These are phyloP conservation scores for Macrochelys suwanniensis DNA, from an alignment of 2,797 vertebrate species.

Conservation along the genomic window DNA sequence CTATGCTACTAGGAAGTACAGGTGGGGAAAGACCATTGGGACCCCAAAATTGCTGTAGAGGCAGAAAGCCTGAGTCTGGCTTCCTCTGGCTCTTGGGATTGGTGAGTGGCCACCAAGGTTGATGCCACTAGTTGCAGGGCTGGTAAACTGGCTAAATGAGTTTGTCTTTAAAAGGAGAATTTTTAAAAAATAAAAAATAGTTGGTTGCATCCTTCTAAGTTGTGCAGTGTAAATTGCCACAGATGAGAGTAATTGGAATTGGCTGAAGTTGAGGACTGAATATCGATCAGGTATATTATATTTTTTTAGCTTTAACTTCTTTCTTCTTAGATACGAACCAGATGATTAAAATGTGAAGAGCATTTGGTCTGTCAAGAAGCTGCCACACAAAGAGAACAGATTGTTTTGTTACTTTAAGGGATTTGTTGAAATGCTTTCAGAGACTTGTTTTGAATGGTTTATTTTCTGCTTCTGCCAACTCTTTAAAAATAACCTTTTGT, in stretches of 20 bases:
- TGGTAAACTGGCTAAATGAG: neutral
- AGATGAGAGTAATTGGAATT: neutral
- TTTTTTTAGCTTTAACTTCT: neutral
- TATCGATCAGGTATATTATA: neutral
- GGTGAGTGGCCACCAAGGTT: neutral
- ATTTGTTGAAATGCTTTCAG: slow-evolving; percentile 28
- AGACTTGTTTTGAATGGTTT: slow-evolving; percentile 34
- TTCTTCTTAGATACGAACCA: slow-evolving; percentile 77
- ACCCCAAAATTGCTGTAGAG: neutral
- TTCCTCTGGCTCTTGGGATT: neutral
- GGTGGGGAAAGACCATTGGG: neutral
- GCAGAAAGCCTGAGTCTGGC: neutral
- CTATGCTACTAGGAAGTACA: neutral
- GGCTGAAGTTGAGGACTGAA: neutral
- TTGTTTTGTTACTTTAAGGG: neutral
- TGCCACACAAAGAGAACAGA: slow-evolving; percentile 31
- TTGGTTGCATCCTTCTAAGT: neutral
- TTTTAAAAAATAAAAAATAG: neutral
- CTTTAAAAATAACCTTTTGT: slow-evolving; percentile 10
- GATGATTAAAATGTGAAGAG: slow-evolving; percentile 74
- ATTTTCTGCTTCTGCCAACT: slow-evolving; percentile 49
- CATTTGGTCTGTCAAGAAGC: slow-evolving; percentile 6
- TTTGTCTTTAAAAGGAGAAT: neutral
- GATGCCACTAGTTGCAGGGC: rapidly evolving
- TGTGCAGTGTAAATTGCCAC: neutral